Base-by-base conservation (phyloP, 2,113 vertebrate species). In the Ageneiosus marmoratus region DNA sequence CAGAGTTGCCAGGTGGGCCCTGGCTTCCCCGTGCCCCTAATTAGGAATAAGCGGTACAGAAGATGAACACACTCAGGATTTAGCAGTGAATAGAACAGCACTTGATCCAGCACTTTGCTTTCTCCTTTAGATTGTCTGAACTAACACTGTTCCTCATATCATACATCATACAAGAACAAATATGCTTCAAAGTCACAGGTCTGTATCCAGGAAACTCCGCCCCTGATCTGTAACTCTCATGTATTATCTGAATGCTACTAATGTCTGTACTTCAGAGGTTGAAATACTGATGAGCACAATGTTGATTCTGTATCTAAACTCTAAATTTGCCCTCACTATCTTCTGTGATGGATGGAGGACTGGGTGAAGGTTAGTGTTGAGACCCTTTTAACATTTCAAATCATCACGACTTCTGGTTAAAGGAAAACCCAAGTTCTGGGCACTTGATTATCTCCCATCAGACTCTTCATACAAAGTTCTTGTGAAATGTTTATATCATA, bases 131-230 rank as follows among this genome's bases (percentile, higher is more conserved):
- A 56, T 3, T 27, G n/a, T 11, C 2, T 12, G n/a, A n/a, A 2
- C 3, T 27, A 27, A 13, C 56, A 60, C 10, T 12, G 56, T 9
- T 60, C 56, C 56, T 60, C n/a, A 29, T 9, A 34, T 5, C 60
- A 16, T 12, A 63, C 7, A 16, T 32, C 60, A 29, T 5, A 0
- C 13, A 29, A 27, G 11, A 27, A 60, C 6, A n/a, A 24, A 51
- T 24, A 56, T 0, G 22, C 55, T 56, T 29, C 60, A 5, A 15
- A 22, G 32, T 34, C 63, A 34, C 29, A 2, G 6, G 16, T 37
- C 63, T 20, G 32, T 37, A 67, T 22, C n/a, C 51, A 79, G 67
- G 82, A 83, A 83, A 83, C 72, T 81, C 79, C 70, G 0, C 16
- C 32, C 7, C 18, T 67, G 32, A 37, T 10, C 1, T 11, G 63